Conservation (phyloP, 2,797 vertebrate genomes). For the Buphagus erythrorhynchus region DNA sequence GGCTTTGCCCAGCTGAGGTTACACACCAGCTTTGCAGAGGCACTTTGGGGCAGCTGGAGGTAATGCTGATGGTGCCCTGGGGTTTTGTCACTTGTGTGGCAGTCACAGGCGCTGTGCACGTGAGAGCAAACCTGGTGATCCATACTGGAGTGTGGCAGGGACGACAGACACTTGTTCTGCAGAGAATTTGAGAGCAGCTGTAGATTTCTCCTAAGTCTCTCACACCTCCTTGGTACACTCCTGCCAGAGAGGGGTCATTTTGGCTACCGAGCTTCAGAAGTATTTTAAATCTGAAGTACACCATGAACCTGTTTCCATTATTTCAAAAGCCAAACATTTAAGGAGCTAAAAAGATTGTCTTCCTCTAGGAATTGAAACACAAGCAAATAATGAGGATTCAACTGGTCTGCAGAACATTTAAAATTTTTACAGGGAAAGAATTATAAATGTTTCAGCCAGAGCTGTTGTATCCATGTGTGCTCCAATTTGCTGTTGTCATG, state of each 20-base stretch:
- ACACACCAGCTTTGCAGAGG: background rate
- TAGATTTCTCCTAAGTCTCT: background rate
- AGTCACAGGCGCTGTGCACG: background rate
- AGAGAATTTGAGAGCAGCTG: background rate
- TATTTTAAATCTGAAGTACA: background rate
- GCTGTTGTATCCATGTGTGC: background rate
- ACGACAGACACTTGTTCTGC: background rate
- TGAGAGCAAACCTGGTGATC: background rate
- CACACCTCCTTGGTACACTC: background rate
- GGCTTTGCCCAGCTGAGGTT: background rate
- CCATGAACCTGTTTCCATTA: background rate
- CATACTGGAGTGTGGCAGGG: accelerated
- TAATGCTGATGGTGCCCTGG: background rate
- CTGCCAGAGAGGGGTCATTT: background rate
- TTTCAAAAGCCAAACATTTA: background rate
- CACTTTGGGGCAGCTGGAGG: background rate
- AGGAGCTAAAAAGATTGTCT: background rate
- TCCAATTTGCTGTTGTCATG: slow-evolving; percentile 49
- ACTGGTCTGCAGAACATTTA: background rate
- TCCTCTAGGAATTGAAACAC: background rate
- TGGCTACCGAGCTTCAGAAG: background rate
- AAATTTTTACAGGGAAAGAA: background rate
- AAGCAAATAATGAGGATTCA: background rate
- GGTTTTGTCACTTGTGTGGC: background rate
- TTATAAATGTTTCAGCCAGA: background rate